Conservation (phyloP, 2,113 vertebrate genomes). For the Coryphaenoides rupestris region DNA sequence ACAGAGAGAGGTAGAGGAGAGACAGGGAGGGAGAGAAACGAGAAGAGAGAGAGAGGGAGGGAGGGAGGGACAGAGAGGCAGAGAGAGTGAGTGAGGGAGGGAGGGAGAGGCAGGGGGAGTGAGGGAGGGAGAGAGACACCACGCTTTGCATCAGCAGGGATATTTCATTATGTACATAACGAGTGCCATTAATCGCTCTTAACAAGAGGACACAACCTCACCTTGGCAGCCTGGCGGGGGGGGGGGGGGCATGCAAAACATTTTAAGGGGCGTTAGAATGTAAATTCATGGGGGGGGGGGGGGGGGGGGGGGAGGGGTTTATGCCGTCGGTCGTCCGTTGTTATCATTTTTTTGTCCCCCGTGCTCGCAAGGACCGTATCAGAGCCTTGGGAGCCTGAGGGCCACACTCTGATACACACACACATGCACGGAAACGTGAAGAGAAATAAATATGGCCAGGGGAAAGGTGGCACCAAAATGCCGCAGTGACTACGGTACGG, state of each 20-base stretch:
- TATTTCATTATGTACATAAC: slow-evolving; percentile 78
- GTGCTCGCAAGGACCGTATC: too few relatives aligned
- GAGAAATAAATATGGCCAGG: slow-evolving; percentile 49
- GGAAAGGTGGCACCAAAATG: slow-evolving; percentile 28
- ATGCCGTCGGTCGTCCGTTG: too few relatives aligned
- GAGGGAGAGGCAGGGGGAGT: slow-evolving; percentile 23
- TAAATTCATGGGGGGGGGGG: too few relatives aligned
- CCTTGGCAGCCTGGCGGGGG: slow-evolving; percentile 64
- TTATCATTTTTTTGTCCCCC: too few relatives aligned
- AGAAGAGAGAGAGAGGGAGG: slow-evolving; percentile 30
- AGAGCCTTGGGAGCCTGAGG: too few relatives aligned
- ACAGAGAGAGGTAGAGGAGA: too few relatives aligned
- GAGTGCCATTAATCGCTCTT: slow-evolving; percentile 76
- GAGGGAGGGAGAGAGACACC: slow-evolving; percentile 24
- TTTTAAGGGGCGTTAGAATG: too few relatives aligned
- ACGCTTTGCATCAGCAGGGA: slow-evolving; percentile 69
- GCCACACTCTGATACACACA: too few relatives aligned
- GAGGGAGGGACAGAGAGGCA: too few relatives aligned
- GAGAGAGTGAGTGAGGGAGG: too few relatives aligned
- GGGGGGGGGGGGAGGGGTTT: too few relatives aligned
- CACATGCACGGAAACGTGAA: slow-evolving; percentile 1
- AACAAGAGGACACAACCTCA: slow-evolving; percentile 78
- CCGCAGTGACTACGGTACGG: slow-evolving; percentile 50
- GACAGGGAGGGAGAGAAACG: slow-evolving; percentile 22
- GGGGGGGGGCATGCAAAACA: too few relatives aligned